Conservation (phyloP, 2,113 vertebrate species). For the Chaetorhynchus papuensis region DNA sequence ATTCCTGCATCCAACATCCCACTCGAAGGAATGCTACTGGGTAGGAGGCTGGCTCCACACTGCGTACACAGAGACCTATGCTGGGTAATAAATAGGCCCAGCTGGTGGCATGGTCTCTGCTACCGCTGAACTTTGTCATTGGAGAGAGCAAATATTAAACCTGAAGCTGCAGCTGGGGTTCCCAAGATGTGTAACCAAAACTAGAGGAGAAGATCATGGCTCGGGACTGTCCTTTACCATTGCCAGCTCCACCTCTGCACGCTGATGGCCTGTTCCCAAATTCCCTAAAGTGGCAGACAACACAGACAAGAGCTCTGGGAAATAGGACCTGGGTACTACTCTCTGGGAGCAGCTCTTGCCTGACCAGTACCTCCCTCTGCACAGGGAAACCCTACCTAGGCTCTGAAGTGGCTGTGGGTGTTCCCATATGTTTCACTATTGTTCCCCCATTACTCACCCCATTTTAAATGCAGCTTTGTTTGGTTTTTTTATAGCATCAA, state of each 20-base stretch:
- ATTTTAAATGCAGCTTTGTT: not conserved
- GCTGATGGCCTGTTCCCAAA: not conserved
- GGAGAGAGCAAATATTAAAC: not conserved
- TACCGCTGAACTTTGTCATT: not conserved
- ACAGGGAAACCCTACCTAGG: not conserved
- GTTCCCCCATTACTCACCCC: not conserved
- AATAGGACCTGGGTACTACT: fast-evolving
- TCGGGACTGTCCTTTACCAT: not conserved
- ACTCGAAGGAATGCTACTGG: not conserved
- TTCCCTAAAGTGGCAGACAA: not conserved
- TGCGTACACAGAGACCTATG: fast-evolving
- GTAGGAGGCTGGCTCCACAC: not conserved
- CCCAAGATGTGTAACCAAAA: not conserved
- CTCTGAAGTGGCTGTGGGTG: not conserved
- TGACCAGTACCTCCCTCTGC: no score
- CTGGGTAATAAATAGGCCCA: not conserved
- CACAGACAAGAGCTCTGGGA: not conserved
- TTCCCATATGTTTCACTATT: not conserved
- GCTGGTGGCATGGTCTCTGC: not conserved
- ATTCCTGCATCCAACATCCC: not conserved
- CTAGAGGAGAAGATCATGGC: not conserved
- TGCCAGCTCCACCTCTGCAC: not conserved
- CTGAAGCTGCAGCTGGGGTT: not conserved
- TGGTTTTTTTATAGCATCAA: not conserved
- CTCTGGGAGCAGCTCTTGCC: not conserved